Conservation (phyloP, 2,888 invertebrate species). For the Elmis aenea region DNA sequence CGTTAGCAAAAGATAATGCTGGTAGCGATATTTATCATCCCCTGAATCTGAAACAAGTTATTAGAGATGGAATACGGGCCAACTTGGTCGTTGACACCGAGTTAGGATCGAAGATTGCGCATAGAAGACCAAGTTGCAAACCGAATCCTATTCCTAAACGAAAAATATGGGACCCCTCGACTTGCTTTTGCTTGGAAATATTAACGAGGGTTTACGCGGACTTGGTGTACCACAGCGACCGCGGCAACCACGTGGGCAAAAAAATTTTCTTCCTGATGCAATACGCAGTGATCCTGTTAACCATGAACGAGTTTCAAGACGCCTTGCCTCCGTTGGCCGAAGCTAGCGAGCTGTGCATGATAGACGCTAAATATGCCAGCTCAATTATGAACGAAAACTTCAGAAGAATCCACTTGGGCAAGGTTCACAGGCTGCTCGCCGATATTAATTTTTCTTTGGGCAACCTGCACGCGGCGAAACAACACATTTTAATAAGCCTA, state of each 20-base stretch:
- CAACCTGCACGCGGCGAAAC: constrained; percentile 25
- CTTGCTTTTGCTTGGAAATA: constrained; percentile 34
- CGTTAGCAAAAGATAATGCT: background rate
- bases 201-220: constrained; percentile 25
- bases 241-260: constrained; percentile 29
- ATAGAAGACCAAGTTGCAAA: background rate
- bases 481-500: constrained; percentile 28
- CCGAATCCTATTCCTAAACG: constrained; percentile 6
- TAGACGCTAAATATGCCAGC: constrained; percentile 21
- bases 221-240: constrained; percentile 26
- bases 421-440: constrained; percentile 28
- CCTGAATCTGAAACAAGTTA: constrained; percentile 15
- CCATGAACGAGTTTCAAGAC: constrained; percentile 33
- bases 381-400: constrained; percentile 18
- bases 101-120: background rate
- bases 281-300: constrained; percentile 36
- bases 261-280: constrained; percentile 36
- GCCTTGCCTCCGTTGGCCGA: constrained; percentile 33
- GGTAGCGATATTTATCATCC: background rate
- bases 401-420: constrained; percentile 25
- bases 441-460: constrained; percentile 26
- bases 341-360: constrained; percentile 27
- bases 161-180: constrained; percentile 28
- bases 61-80: constrained; percentile 5
- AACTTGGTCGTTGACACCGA: background rate